A percentile compares a stretch with the other conserved stretches of the same genome.
phyloP scores from a whole-genome alignment of 1,140 invertebrate species.

The Drosophila ananassae region DNA sequence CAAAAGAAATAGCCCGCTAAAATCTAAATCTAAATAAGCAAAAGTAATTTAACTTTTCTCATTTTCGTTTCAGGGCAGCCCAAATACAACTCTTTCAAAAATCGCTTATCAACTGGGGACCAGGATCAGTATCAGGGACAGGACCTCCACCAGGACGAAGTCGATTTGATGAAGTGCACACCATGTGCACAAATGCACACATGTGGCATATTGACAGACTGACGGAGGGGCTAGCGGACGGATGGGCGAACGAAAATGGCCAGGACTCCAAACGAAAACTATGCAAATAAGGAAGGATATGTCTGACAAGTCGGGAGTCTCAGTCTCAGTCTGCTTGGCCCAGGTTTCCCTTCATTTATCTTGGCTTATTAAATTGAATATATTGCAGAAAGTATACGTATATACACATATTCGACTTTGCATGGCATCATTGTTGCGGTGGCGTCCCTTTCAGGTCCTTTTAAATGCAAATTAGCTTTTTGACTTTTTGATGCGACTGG shows the following conservation, averaged over 20 bases:
- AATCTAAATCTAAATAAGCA: slow-evolving; percentile 54
- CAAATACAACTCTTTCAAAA: slow-evolving; percentile 33
- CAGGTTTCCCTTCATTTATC: slow-evolving; percentile 63
- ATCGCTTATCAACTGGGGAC: slow-evolving; percentile 57
- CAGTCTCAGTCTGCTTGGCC: slow-evolving; percentile 17
- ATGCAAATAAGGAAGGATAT: slow-evolving; percentile 73
- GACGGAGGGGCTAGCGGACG: background rate
- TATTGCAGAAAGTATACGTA: slow-evolving; percentile 62
- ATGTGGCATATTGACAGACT: slow-evolving; percentile 65
- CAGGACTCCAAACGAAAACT: slow-evolving; percentile 61
- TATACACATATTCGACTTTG: slow-evolving; percentile 32
- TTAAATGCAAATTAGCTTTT: slow-evolving; percentile 82
- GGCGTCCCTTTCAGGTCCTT: slow-evolving; percentile 63
- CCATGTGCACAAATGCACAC: slow-evolving; percentile 39
- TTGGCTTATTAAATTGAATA: slow-evolving; percentile 82
- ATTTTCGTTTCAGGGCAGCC: slow-evolving; percentile 43
- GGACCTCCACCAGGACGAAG: slow-evolving; percentile 27
- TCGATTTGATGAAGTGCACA: slow-evolving; percentile 73
- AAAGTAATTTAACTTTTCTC: slow-evolving; percentile 77
- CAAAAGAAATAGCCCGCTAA: slow-evolving; percentile 6
- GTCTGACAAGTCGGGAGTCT: slow-evolving; percentile 38
- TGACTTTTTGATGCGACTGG: slow-evolving; percentile 74
- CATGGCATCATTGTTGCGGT: slow-evolving; percentile 57
- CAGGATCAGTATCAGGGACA: slow-evolving; percentile 36
- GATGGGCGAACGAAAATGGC: slow-evolving; percentile 33